Conservation (phyloP, 2,797 vertebrate species). For the Hemitrygon akajei region DNA sequence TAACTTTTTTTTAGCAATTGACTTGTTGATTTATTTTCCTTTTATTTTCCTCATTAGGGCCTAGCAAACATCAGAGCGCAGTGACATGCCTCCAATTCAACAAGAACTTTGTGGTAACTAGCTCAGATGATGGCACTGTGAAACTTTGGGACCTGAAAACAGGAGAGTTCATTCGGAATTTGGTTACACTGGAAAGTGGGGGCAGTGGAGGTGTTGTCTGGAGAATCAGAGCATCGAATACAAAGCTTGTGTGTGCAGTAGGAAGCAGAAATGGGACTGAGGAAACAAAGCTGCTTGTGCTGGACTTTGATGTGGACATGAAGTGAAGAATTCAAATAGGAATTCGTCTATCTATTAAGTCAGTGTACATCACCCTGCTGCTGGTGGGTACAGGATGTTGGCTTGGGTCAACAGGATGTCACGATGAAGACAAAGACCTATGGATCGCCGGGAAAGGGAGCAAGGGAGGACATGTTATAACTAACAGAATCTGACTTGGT, state of each 20-base stretch:
- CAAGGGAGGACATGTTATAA: conserved; percentile 52
- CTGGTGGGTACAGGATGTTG: conserved; percentile 66
- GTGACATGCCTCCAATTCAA: conserved; percentile 99
- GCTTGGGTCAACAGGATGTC: conserved; percentile 63
- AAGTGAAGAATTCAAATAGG: conserved; percentile 75
- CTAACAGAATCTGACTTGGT: conserved; percentile 48
- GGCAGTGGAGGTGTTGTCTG: conserved; percentile 97
- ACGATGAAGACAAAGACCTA: conserved; percentile 65
- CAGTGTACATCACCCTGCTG: conserved; percentile 52
- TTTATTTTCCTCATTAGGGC: conserved; percentile 67
- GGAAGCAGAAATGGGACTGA: conserved; percentile 98
- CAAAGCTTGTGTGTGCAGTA: conserved; percentile 96
- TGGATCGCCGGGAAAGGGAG: conserved; percentile 57
- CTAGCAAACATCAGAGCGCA: conserved; percentile 99
- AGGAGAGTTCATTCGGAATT: conserved; percentile 98
- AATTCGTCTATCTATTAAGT: conserved; percentile 60
- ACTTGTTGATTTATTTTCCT: neutral
- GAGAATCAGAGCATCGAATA: conserved; percentile 97
- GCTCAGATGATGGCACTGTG: conserved; percentile 97
- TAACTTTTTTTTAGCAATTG: neutral
- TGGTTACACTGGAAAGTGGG: conserved; percentile 98
- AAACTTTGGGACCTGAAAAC: conserved; percentile 99
- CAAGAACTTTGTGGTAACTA: conserved; percentile 99
- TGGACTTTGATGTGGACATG: conserved; percentile 99
- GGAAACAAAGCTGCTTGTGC: conserved; percentile 99